Percentiles rank a stretch among this genome's conserved stretches.
Conservation (phyloP, 2,888 invertebrate genomes). For the Maniola hyperantus region DNA sequence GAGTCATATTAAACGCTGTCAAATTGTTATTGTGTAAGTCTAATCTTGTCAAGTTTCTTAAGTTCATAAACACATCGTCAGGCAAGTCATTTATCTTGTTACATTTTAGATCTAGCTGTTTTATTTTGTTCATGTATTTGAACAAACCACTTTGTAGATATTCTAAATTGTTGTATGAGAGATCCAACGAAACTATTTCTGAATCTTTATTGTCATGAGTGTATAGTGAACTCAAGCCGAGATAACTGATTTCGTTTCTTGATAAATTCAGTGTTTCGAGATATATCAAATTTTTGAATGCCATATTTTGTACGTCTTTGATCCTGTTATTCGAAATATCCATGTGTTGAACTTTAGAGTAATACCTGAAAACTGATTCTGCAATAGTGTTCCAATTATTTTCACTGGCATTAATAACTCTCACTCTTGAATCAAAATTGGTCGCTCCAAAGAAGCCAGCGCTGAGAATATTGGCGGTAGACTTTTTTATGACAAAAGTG, state of each 20-base stretch:
- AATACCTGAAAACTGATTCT: constrained; percentile 56
- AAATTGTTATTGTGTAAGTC: constrained; percentile 58
- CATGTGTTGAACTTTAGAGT: constrained; percentile 48
- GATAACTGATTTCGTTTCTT: constrained; percentile 51
- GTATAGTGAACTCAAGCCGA: constrained; percentile 50
- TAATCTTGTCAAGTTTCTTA: constrained; percentile 51
- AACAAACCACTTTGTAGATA: constrained; percentile 50
- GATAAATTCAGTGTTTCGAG: constrained; percentile 60
- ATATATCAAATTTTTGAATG: constrained; percentile 51
- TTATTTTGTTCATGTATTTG: constrained; percentile 48
- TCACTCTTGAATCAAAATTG: constrained; percentile 68
- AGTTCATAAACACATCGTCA: constrained; percentile 52
- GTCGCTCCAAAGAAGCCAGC: constrained; percentile 63
- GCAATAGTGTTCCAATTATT: constrained; percentile 58
- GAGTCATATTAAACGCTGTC: constrained; percentile 53
- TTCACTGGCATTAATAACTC: constrained; percentile 48
- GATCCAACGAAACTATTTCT: constrained; percentile 51
- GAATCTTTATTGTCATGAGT: constrained; percentile 45
- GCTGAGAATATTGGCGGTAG: constrained; percentile 46
- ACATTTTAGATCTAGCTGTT: constrained; percentile 54
- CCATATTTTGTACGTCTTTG: constrained; percentile 49
- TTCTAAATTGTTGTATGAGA: constrained; percentile 57
- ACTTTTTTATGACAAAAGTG: constrained; percentile 53
- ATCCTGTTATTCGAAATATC: constrained; percentile 60
- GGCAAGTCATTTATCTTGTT: constrained; percentile 54